A percentile compares a stretch with the other conserved stretches of the same genome.
phyloP scores from a whole-genome alignment of 1,140 invertebrate species.

The Camponotus vicinus region DNA sequence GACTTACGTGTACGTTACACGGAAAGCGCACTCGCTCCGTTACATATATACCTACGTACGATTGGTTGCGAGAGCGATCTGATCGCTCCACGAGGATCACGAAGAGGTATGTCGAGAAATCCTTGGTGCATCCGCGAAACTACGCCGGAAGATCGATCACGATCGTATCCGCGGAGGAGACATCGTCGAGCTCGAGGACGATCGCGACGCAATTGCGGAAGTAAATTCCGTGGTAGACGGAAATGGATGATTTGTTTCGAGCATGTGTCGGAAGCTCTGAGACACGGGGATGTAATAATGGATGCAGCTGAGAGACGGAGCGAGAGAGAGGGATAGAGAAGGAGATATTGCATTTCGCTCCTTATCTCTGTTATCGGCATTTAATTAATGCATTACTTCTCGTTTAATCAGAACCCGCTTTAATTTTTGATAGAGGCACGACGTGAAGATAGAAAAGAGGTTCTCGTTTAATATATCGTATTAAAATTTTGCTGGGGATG shows the following conservation, averaged over 20 bases:
- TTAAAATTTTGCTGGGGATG: not conserved
- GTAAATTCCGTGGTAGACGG: slow-evolving; percentile 48
- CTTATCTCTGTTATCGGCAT: not conserved
- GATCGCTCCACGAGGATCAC: slow-evolving; percentile 20
- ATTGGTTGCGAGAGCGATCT: slow-evolving; percentile 31
- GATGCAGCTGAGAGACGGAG: not conserved
- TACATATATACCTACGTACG: slow-evolving; percentile 1
- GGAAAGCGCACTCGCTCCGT: slow-evolving; percentile 41
- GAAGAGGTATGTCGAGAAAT: slow-evolving; percentile 31
- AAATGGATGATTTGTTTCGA: slow-evolving; percentile 59
- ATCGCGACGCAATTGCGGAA: slow-evolving; percentile 51
- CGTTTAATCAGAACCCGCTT: not conserved
- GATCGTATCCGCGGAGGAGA: slow-evolving; percentile 18
- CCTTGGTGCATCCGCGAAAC: slow-evolving; percentile 32
- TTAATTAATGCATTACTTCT: not conserved
- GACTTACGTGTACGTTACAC: slow-evolving; percentile 41
- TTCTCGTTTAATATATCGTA: not conserved
- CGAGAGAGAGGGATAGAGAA: not conserved
- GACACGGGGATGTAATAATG: slow-evolving; percentile 46
- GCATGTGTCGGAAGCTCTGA: slow-evolving; percentile 27
- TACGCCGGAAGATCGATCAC: slow-evolving; percentile 45
- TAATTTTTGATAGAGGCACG: not conserved
- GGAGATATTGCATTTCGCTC: not conserved
- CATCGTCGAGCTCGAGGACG: slow-evolving; percentile 31
- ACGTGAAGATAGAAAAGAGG: not conserved